Conservation (phyloP, 2,888 invertebrate species). For the Furcula furcula region DNA sequence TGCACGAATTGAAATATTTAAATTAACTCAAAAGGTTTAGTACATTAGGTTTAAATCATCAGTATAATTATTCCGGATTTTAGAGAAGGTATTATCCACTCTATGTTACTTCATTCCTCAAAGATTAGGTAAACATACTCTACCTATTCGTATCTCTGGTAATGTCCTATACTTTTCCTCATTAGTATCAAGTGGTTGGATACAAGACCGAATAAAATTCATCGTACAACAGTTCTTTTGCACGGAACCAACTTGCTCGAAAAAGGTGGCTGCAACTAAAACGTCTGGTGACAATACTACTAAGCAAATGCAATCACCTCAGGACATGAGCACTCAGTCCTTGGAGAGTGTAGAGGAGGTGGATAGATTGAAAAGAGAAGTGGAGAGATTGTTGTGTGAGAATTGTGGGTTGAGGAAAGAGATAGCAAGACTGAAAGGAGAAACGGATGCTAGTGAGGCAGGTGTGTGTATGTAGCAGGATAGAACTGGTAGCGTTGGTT, state of each 20-base stretch:
- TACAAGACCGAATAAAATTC: constrained; percentile 18
- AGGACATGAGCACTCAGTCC: constrained; percentile 4
- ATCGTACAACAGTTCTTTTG: constrained; percentile 35
- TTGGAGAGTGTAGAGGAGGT: constrained; percentile 26
- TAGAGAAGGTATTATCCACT: too few species aligned
- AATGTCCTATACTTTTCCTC: too few species aligned
- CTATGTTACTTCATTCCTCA: too few species aligned
- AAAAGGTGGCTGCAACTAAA: constrained; percentile 13
- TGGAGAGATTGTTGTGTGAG: constrained; percentile 46
- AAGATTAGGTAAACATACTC: too few species aligned
- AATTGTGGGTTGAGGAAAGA: constrained; percentile 54
- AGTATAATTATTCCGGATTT: too few species aligned
- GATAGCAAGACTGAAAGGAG: constrained; percentile 40
- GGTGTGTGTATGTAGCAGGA: constrained; percentile 29
- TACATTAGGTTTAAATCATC: too few species aligned
- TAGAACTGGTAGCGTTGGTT: neutral
- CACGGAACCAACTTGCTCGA: constrained; percentile 29
- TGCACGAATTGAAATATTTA: too few species aligned
- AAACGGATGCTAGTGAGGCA: constrained; percentile 18
- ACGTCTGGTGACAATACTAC: constrained; percentile 1
- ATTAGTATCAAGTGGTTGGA: constrained; percentile 18
- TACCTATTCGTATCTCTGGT: too few species aligned
- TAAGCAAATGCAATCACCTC: neutral
- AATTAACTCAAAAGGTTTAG: too few species aligned
- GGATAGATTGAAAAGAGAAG: constrained; percentile 40